Base-by-base conservation (phyloP, 1,140 invertebrate genomes). In the Pseudomyrmex sp. region DNA sequence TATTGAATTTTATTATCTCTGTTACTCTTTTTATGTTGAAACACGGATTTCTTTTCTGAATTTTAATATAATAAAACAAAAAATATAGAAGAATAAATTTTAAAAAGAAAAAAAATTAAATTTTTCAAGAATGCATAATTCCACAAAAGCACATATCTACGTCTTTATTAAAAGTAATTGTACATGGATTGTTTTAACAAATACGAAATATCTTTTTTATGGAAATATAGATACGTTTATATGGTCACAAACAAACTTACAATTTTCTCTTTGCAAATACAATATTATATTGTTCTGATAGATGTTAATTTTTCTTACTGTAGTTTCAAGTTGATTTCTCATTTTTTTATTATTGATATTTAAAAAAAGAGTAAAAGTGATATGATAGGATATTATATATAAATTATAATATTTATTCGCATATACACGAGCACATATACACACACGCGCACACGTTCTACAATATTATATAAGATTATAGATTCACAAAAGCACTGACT, bases 271-370 rank as follows among this genome's bases (percentile, higher is more conserved):
- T 44, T 73, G 58, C 35, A 73, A 59, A 15, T 65, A 76, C 23
- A 9, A 65, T 26, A 50, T 35, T 50, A 76, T 65, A 52, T 76
- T 63, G 44, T 23, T 76, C 23, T 44, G 23, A 50, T 76, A 76
- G 26, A 61, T 48, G 61, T 13, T 63, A 65, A 52, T 52, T 52
- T 13, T 59, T 68, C 18, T 65, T 50, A 54, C 13, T 86, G 72
- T 48, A 61, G 83, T 76, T 83, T 46, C 65, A 82, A 85, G 75
- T 73, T 86, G 63, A 86, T 86, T 86, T 63, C 62, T 50, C 82
- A 85, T 46, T 82, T 74, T 44, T 68, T 82, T 58, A 20, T 20
- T 8, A 20, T 20, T 8, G 20, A 82, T 56, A 48, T 15, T 46
- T 65, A 58, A 65, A 46, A 50, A 50, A 23, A 69, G 59, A 83